Evolutionary conservation across 2,113 vertebrate species (phyloP), one percentile per base, ranked within the genome.

Genomic region (Abramis brama): DNA sequence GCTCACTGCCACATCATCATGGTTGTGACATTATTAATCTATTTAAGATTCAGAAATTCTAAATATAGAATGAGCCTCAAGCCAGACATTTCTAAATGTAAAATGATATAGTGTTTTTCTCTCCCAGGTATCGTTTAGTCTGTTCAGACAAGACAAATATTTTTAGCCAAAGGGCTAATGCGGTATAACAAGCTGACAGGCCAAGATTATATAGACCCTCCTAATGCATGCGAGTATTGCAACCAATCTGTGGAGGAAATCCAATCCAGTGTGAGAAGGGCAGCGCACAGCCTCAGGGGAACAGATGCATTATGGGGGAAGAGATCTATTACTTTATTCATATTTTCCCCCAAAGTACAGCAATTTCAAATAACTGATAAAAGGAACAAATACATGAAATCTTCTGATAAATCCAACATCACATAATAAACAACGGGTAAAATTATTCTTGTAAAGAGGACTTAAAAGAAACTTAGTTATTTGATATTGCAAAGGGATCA

Each of bases 241-340:
- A 91, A 92, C 93, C 92, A 92, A 91, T 90, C 88, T 55, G 43
- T 90, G 71, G 88, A 91, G 90, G 93, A 93, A 94, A 95, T 92
- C 92, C 75, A 92, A 95, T 94, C 94, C 86, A 88, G 89, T 93
- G 93, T 91, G 93, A 94, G 93, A 90, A 88, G 90, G 91, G 92
- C 80, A 90, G 91, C 87, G 90, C 88, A 82, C 55, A 74, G 91
- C 91, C 93, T 87, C 89, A n/a, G 88, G 92, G 92, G 87, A 78
- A 89, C 88, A 84, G 85, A 73, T 92, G 87, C 74, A 91, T 91
- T 93, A 91, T 91, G 55, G 68, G 86, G 75, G 83, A 9, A 73
- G 70, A 73, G 2, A 12, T 71, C 19, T 23, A 6, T 71, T 12
- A 10, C 33, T 71, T 11, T 57, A 57, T 21, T 9, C 2, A 13